Percentiles rank a stretch among this genome's conserved stretches.
Evolutionary conservation across 2,113 vertebrate species (phyloP).

Genomic region (Pygathrix nemaeus): DNA sequence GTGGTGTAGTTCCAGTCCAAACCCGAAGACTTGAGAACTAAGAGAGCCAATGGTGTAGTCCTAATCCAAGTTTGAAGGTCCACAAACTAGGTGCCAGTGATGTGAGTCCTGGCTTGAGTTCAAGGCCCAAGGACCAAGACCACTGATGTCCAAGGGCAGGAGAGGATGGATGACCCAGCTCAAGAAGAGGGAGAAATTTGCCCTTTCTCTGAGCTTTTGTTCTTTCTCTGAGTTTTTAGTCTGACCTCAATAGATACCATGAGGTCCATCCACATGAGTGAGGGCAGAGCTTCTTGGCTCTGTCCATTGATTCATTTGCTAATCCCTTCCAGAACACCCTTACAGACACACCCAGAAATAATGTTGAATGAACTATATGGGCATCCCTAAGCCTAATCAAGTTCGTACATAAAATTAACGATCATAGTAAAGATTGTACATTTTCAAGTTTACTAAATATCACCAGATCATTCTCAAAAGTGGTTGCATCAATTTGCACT

Average conservation of each 20-base stretch:
- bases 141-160: not conserved
- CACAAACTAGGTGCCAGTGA: not conserved
- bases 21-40: not conserved
- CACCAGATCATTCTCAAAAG: not conserved
- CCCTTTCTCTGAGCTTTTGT: not conserved
- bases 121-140: too few species aligned
- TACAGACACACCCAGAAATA: not conserved
- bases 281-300: not conserved
- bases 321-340: not conserved
- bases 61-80: not conserved
- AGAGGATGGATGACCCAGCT: not conserved
- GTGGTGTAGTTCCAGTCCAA: not conserved
- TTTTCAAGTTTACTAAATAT: not conserved
- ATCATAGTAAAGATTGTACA: not conserved
- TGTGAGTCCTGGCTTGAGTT: not conserved
- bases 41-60: fast-evolving
- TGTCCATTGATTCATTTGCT: not conserved
- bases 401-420: not conserved
- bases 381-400: not conserved
- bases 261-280: too few species aligned
- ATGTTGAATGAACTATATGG: not conserved
- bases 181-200: not conserved
- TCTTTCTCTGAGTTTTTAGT: too few species aligned
- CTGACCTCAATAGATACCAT: too few species aligned
- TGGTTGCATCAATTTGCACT: not conserved